Conservation (phyloP, 2,888 invertebrate genomes). For the Drosophila kokeensis region DNA sequence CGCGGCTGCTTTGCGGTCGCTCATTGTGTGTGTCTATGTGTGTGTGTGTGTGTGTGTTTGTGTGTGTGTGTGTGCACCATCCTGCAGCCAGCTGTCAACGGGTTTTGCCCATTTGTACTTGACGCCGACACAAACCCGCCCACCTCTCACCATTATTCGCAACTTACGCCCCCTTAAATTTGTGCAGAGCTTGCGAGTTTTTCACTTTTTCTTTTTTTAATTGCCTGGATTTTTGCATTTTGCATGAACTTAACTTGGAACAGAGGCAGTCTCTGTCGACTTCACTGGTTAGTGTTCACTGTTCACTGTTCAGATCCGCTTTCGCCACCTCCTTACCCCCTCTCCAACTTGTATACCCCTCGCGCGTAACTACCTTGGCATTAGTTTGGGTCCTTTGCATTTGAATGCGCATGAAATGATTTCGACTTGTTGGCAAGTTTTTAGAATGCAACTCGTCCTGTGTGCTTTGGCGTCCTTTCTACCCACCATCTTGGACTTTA, state of each 20-base stretch:
- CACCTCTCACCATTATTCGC: not conserved
- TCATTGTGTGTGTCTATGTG: slow-evolving; percentile 6
- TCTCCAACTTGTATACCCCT: not conserved
- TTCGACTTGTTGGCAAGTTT: slow-evolving; percentile 64
- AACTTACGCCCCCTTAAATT: slow-evolving; percentile 17
- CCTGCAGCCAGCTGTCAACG: slow-evolving; percentile 64
- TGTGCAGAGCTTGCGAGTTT: slow-evolving; percentile 25
- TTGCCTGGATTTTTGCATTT: slow-evolving; percentile 70
- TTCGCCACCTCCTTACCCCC: not conserved
- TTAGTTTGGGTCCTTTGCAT: slow-evolving; percentile 64
- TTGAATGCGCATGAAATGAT: slow-evolving; percentile 74
- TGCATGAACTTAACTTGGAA: slow-evolving; percentile 63
- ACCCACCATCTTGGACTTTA: slow-evolving; percentile 45
- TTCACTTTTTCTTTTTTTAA: slow-evolving; percentile 56
- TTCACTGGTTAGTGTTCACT: slow-evolving; percentile 3
- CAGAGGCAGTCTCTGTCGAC: slow-evolving; percentile 22
- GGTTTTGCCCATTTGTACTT: slow-evolving; percentile 34
- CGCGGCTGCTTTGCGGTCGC: slow-evolving; percentile 61
- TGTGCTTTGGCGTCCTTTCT: not conserved
- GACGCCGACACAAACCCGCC: slow-evolving; percentile 13
- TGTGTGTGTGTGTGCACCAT: slow-evolving; percentile 21
- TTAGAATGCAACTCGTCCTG: slow-evolving; percentile 21
- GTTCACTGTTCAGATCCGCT: slow-evolving; percentile 8
- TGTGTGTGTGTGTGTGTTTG: slow-evolving; percentile 22
- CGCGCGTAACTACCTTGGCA: slow-evolving; percentile 24